phyloP scores from a whole-genome alignment of 2,113 vertebrate species.

The Gyps fulvus region DNA sequence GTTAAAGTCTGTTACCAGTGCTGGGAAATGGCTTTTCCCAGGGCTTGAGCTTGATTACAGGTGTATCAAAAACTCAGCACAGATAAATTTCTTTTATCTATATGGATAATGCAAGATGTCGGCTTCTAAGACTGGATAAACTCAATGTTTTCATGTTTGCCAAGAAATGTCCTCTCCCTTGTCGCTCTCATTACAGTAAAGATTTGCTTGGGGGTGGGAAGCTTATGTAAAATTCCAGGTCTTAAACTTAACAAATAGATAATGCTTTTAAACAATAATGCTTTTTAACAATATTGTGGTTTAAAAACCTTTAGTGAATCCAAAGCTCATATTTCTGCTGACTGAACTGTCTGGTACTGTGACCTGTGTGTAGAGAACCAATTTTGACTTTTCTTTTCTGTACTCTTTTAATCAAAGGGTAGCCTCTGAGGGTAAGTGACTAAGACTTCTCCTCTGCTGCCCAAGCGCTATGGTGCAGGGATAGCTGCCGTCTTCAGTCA shows the following conservation, averaged over 20 bases:
- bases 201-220: slow-evolving; percentile 6
- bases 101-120: not conserved
- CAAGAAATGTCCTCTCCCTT: not conserved
- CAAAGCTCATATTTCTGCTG: slow-evolving; percentile 75
- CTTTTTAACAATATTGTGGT: not conserved
- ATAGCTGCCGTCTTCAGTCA: slow-evolving; percentile 85
- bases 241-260: not conserved
- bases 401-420: slow-evolving; percentile 89
- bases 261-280: not conserved
- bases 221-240: not conserved
- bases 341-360: slow-evolving; percentile 84
- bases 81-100: not conserved
- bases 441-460: slow-evolving; percentile 89
- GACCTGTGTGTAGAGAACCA: slow-evolving; percentile 77
- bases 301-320: slow-evolving; percentile 33
- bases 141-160: not conserved
- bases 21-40: not conserved
- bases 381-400: slow-evolving; percentile 88
- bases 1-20: not conserved
- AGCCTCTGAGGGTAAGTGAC: slow-evolving; percentile 90
- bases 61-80: not conserved
- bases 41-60: not conserved
- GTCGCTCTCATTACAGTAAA: not conserved
- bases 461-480: slow-evolving; percentile 84
- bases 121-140: not conserved